A percentile compares a stretch with the other conserved stretches of the same genome.
Conservation (phyloP, 2,797 vertebrate species). For the Silurus lanzhouensis region DNA sequence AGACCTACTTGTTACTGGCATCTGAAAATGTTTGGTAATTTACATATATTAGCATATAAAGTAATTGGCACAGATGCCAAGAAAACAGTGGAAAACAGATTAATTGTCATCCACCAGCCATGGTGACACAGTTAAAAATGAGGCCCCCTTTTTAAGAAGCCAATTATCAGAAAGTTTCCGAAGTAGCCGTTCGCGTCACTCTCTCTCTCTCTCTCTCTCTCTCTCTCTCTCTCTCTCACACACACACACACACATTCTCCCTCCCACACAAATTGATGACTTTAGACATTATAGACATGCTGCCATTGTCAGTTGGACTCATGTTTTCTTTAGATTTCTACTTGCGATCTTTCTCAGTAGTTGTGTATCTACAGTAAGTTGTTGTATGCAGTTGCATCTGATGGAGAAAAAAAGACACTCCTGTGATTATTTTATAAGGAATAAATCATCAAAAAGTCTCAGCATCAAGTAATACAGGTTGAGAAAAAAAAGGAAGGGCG, state of each 20-base stretch:
- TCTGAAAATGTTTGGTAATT: constrained; percentile 77
- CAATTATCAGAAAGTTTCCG: constrained; percentile 82
- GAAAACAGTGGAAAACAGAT: constrained; percentile 81
- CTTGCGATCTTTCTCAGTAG: not conserved
- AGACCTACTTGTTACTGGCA: constrained; percentile 76
- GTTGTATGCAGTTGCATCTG: too few relatives aligned
- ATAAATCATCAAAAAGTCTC: not conserved
- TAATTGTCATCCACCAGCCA: constrained; percentile 81
- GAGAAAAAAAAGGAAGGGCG: not conserved
- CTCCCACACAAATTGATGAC: not conserved
- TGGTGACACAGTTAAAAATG: constrained; percentile 83
- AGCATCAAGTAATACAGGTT: not conserved
- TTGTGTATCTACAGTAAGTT: too few relatives aligned
- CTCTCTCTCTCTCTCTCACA: not conserved
- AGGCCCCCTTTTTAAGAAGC: constrained; percentile 76
- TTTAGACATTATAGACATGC: not conserved
- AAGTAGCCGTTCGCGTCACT: constrained; percentile 72
- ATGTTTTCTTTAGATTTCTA: not conserved
- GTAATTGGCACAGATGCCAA: constrained; percentile 86
- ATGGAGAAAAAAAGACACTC: not conserved
- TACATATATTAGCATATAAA: constrained; percentile 87
- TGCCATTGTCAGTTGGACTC: not conserved
- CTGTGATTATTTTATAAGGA: not conserved
- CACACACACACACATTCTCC: constrained; percentile 10
- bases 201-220: not conserved